Evolutionary conservation across 2,797 vertebrate species (phyloP), one percentile per base, ranked within the genome.

Genomic region (Sebastes minor): DNA sequence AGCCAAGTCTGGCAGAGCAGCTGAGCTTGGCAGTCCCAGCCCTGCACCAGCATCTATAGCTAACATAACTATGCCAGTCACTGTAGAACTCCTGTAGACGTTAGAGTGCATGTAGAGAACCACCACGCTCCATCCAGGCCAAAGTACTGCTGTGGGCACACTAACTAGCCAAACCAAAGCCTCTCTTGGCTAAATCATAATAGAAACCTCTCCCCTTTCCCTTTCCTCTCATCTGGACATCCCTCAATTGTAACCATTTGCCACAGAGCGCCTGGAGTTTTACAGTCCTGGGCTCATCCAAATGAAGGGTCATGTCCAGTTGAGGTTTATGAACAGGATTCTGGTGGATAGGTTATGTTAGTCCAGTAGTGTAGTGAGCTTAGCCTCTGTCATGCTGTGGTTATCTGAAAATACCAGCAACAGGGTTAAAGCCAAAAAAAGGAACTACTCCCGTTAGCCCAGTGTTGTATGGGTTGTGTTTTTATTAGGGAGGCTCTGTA

Each of bases 1-100:
- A 84, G 82, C 78, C 65, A 83, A 61, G 81, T 70, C 84, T 94
- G 92, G 90, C 92, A 91, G 42, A 74, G 68, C 71, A 59, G 60
- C 53, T 55, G 46, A 72, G 82, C 72, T 84, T 90, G 87, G 86
- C 89, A 90, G 61, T 67, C 75, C 28, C 22, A 79, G 49, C 80
- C 74, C 71, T 82, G 74, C 84, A 85, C 74, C 74, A 88, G 69
- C 87, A 84, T 90, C 83, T 86, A 83, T 74, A 69, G 88, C 78
- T 74, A 71, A 71, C 60, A 59, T 52, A 23, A 72, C 86, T 52
- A 9, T 86, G 88, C 90, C 92, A 93, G 71, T 78, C 80, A 69
- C 78, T 83, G 86, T 85, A 87, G 57, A 84, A 79, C 72, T 89
- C 69, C 78, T 85, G 80, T 85, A 85, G 70, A 86, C 10, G 35